Conservation (phyloP, 2,113 vertebrate genomes). For the Corvus hawaiiensis region DNA sequence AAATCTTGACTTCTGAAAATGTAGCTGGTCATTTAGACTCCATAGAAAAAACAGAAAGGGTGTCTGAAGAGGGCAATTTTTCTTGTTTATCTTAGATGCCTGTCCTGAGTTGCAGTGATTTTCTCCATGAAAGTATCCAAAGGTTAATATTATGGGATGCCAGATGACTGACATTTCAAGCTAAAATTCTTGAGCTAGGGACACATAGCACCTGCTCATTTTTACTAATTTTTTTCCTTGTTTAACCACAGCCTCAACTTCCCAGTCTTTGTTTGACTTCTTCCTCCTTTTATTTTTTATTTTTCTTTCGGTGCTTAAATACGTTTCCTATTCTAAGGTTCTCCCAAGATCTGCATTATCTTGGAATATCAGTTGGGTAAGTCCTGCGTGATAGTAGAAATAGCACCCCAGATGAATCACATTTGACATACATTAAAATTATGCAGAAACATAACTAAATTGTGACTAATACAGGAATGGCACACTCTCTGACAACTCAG, state of each 20-base stretch:
- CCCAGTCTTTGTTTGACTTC: neutral
- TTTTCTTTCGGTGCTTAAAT: neutral
- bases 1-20: neutral
- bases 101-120: neutral
- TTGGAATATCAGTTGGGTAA: neutral
- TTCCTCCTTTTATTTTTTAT: neutral
- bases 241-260: neutral
- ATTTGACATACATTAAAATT: neutral
- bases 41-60: neutral
- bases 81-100: neutral
- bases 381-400: neutral
- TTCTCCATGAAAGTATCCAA: neutral
- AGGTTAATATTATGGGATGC: neutral
- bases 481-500: slow-evolving; percentile 17
- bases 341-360: neutral
- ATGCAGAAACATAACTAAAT: slow-evolving; percentile 4
- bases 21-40: neutral
- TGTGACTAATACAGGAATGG: slow-evolving; percentile 36
- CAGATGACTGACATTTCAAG: neutral
- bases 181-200: neutral
- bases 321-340: neutral
- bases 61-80: neutral
- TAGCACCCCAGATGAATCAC: slow-evolving; percentile 3
- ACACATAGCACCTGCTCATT: neutral
- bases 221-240: neutral